Base-by-base conservation (phyloP, 2,888 invertebrate genomes). In the Criorhina ranunculi region DNA sequence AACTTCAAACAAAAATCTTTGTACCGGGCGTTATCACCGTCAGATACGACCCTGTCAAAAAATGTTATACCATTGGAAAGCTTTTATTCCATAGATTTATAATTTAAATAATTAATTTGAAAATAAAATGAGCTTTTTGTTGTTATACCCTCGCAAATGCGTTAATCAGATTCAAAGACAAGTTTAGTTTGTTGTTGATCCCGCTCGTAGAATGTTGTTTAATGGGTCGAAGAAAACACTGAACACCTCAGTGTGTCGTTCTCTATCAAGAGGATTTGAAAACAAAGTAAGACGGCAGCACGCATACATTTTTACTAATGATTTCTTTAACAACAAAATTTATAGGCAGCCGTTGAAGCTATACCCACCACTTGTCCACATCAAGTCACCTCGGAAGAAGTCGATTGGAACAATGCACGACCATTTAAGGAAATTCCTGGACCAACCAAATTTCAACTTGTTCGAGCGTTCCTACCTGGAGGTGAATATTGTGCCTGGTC, bases 361-460 rank as follows among this genome's bases (percentile, higher is more conserved):
- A 12, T 0, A 15, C 12, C 59, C 6, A 12, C 55, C 6, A 46
- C 62, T 3, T 80, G 80, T 19, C 75, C 80, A 11, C 70, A 70
- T 17, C 76, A 76, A 44, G 29, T 17, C 7, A 31, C 42, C 1
- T 15, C 42, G 17, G 51, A 51, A 49, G 40, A 66, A 9, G 42
- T 80, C 92, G 95, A 88, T 64, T 86, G 80, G 72, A 86, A 87
- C n/a, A 87, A 87, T 42, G 89, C 91, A 0, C 88, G 87, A 0
- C 88, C 91, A 9, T 91, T 86, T 70, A 53, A 87, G 7, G 88
- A 88, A 12, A 64, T 91, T 53, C 91, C 91, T 1, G 90, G 90
- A 0, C 90, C 90, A 59, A 87, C 86, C 29, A 89, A 86, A 82
- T 87, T 88, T 2, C 70, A 87, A 12, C 77, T 91, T 4, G 11